phyloP scores from a whole-genome alignment of 1,140 invertebrate species.

The Apis cerana region DNA sequence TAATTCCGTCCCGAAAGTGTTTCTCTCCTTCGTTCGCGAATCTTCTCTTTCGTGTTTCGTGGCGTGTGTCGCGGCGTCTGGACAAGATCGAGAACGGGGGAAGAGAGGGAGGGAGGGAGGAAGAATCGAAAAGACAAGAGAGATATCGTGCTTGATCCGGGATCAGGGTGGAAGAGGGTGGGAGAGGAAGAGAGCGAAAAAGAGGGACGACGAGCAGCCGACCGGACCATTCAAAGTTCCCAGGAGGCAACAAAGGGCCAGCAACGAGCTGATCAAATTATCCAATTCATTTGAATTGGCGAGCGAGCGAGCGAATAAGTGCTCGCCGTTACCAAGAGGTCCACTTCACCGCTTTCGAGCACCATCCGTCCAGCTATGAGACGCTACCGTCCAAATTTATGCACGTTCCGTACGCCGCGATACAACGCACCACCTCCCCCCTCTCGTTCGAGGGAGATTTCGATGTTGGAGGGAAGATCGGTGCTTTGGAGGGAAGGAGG shows the following conservation, averaged over 20 bases:
- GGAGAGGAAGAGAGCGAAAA: slow-evolving; percentile 57
- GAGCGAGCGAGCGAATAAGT: slow-evolving; percentile 76
- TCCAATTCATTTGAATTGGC: slow-evolving; percentile 82
- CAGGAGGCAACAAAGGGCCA: slow-evolving; percentile 82
- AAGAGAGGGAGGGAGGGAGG: slow-evolving; percentile 11
- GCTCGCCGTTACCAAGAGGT: slow-evolving; percentile 68
- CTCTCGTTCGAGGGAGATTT: background rate
- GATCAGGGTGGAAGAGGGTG: slow-evolving; percentile 39
- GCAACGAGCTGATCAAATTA: slow-evolving; percentile 82
- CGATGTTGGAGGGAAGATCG: background rate
- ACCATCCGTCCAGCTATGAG: slow-evolving; percentile 66
- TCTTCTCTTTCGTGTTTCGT: slow-evolving; percentile 35
- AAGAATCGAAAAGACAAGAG: slow-evolving; percentile 65
- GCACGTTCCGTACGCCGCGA: slow-evolving; percentile 62
- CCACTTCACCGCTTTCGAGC: slow-evolving; percentile 65
- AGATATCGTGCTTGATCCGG: slow-evolving; percentile 31
- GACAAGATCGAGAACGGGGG: slow-evolving; percentile 40
- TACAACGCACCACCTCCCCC: background rate
- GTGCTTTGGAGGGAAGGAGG: too few relatives aligned
- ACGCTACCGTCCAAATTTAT: slow-evolving; percentile 72
- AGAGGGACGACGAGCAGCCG: slow-evolving; percentile 68
- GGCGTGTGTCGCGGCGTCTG: slow-evolving; percentile 19
- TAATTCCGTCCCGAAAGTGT: too few relatives aligned
- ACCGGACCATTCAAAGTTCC: slow-evolving; percentile 80
- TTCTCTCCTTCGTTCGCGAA: background rate